Evolutionary conservation across 2,888 invertebrate species (phyloP).

Genomic region (Morpho deidamia): DNA sequence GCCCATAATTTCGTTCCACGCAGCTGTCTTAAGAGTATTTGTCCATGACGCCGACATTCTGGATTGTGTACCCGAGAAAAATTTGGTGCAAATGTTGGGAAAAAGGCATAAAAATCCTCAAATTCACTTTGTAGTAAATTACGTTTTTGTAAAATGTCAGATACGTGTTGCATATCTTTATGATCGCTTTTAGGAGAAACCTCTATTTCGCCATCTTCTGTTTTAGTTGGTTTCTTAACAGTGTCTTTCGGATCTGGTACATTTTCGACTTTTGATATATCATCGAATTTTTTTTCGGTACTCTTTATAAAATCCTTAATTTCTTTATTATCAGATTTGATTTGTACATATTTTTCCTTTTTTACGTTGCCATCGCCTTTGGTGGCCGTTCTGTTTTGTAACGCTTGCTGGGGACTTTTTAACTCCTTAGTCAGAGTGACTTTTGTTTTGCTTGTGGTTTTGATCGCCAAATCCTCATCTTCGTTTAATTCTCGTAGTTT

Average conservation of each 20-base stretch:
- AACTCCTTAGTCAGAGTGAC: too few relatives aligned
- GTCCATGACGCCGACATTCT: conserved; percentile 83
- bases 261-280: conserved; percentile 6
- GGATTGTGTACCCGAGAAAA: conserved; percentile 80
- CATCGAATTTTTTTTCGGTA: too few relatives aligned
- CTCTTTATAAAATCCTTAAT: too few relatives aligned
- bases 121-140: conserved; percentile 75
- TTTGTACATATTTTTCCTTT: conserved; percentile 4
- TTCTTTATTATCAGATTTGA: conserved; percentile 4
- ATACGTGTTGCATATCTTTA: conserved; percentile 51
- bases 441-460: not conserved
- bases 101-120: conserved; percentile 80
- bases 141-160: conserved; percentile 56
- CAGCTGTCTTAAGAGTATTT: conserved; percentile 82
- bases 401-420: too few relatives aligned
- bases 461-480: not conserved
- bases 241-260: conserved; percentile 2
- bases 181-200: conserved; percentile 32
- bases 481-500: conserved; percentile 19
- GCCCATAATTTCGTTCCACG: conserved; percentile 85
- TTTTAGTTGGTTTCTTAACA: conserved; percentile 1
- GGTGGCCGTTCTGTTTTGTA: not conserved
- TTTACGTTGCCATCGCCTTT: not conserved
- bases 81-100: conserved; percentile 84
- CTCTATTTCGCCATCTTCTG: conserved; percentile 8